Base-by-base conservation (phyloP, 1,140 invertebrate genomes). In the Plutomurus gul region DNA sequence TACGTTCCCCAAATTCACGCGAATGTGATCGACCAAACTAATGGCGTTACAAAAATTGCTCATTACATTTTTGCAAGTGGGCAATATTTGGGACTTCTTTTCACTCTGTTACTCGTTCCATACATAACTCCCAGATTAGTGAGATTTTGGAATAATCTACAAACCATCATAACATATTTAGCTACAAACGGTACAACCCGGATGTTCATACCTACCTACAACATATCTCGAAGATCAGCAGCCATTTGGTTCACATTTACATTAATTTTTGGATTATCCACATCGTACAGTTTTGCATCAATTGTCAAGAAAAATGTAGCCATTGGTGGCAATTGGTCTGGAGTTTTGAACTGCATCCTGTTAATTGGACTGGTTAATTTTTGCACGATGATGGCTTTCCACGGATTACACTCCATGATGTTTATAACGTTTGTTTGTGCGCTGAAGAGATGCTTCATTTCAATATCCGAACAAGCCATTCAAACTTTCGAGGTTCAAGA, bases 351-450 rank as follows among this genome's bases (percentile, higher is more conserved):
- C 33, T 71, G 11, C n/a, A 8, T 71, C 6, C 16, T 71, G 33
- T n/a, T 40, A 13, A 22, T 72, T n/a, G 70, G 37, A 6, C 16
- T 72, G 16, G 16, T 5, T 25, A 71, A 30, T 4, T 72, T 72
- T 37, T 40, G 8, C 22, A 40, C 36, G 16, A 72, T 72, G 70
- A 72, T 72, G 70, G 70, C 70, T 3, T 39, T 43, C 40, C 70
- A 72, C 22, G 70, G 36, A 22, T 43, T 72, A 20, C 70, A 72
- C 25, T 72, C 70, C 7, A 72, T 72, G 70, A 72, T 72, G 70
- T 72, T 72, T 43, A 18, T 72, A 22, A 72, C 70, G 11, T 72
- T 72, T 40, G 70, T 72, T 0, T 39, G 70, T 25, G 70, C 70
- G 13, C 16, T 72, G 18, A 39, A 72, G n/a, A 18, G 39, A 40